These are phyloP conservation scores for Orientallactaga sibirica DNA, from an alignment of 2,797 vertebrate genomes.

Conservation along the genomic window DNA sequence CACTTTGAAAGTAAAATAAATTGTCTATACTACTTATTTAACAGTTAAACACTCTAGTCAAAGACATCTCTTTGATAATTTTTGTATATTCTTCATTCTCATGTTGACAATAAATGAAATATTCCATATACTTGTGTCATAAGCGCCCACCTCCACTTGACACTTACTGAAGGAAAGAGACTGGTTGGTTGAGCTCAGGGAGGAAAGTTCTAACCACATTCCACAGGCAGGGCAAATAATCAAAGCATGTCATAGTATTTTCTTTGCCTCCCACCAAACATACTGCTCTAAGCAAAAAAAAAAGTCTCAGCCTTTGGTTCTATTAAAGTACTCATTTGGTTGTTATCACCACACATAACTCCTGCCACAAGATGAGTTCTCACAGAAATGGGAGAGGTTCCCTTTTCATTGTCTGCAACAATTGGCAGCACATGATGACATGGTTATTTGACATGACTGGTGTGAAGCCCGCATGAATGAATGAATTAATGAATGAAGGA, in stretches of 20 bases:
- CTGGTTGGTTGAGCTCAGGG: background rate
- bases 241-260: background rate
- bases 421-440: background rate
- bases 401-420: background rate
- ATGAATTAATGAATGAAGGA: background rate
- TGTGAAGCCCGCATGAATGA: background rate
- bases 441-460: background rate
- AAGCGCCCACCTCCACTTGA: slow-evolving; percentile 15
- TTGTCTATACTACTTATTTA: background rate
- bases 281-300: background rate
- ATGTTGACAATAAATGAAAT: background rate
- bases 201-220: background rate
- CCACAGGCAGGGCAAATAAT: background rate
- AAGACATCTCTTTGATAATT: background rate
- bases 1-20: slow-evolving; percentile 2
- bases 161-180: background rate
- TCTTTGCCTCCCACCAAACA: background rate
- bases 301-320: background rate
- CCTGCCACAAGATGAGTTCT: background rate
- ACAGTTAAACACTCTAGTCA: slow-evolving; percentile 5
- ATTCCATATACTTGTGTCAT: background rate
- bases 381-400: background rate
- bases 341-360: background rate
- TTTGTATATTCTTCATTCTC: background rate
- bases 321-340: background rate